Base-by-base conservation (phyloP, 2,888 invertebrate species). In the Lepidochrysops patricia region DNA sequence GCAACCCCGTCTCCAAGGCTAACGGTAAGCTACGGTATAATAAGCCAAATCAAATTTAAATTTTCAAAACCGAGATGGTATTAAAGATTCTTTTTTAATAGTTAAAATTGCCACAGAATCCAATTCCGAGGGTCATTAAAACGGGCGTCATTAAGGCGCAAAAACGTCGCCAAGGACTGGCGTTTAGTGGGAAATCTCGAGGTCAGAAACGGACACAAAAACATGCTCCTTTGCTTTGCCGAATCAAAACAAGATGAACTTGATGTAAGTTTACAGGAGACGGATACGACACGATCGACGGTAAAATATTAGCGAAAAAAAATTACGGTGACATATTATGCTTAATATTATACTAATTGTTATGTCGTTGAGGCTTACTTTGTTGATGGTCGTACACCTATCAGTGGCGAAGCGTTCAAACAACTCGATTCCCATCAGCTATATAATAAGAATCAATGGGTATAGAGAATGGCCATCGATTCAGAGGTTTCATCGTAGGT, bases 111-210 rank as follows among this genome's bases (percentile, higher is more conserved):
- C 26, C 13, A 26, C 50, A 25, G 25, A 50, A 26, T 50, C 26
- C 50, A n/a, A 50, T 26, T 50, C 6, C 26, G n/a, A 50, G 13
- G 26, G 50, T n/a, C 50, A 50, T 26, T 26, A 26, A 50, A 32
- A n/a, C 25, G 58, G 74, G 77, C 79, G 81, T 77, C 78, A 70
- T 74, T 77, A 80, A 80, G 72, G 64, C 68, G 76, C 68, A 77
- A 79, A 79, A 81, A 77, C 64, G 64, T 57, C 64, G 63, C 52
- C 61, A 59, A 59, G 66, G 73, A 75, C 72, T 71, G 71, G 77
- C 77, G 79, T 80, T 79, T 77, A 73, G 70, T 67, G 72, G 73
- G 78, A 79, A 77, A 72, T 72, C 70, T 68, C 66, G 58, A 52
- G 52, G 58, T 59, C 37, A 52, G 59, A 52, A 34, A 35, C 35